phyloP scores from a whole-genome alignment of 2,113 vertebrate species.

The Gavialis gangeticus region DNA sequence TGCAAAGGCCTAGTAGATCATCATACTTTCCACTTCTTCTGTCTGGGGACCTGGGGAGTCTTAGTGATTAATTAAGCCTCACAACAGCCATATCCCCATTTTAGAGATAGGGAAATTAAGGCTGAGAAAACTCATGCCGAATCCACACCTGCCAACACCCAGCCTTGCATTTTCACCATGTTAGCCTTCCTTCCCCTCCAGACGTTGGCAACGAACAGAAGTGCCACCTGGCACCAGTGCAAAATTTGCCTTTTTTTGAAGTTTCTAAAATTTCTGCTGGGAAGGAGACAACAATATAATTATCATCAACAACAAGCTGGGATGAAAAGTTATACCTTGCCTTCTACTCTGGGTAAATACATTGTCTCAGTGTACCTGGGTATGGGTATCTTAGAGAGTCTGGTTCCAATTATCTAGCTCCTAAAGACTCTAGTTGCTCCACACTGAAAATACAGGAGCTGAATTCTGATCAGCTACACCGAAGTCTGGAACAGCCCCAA shows the following conservation, averaged over 20 bases:
- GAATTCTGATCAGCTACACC: not conserved
- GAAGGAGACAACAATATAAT: not conserved
- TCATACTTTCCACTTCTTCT: not conserved
- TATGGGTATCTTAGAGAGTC: not conserved
- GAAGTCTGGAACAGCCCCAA: not conserved
- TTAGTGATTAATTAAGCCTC: not conserved
- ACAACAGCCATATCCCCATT: not conserved
- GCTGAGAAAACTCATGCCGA: not conserved
- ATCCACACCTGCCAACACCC: accelerated
- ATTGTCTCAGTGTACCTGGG: not conserved
- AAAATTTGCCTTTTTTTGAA: not conserved
- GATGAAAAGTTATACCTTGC: not conserved
- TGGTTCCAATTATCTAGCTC: not conserved
- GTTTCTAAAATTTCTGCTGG: not conserved
- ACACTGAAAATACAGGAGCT: not conserved
- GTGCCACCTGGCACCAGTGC: not conserved
- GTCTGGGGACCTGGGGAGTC: not conserved
- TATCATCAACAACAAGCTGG: not conserved
- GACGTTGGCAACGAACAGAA: not conserved
- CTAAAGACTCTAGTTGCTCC: not conserved
- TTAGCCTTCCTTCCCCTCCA: not conserved
- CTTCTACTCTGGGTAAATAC: not conserved
- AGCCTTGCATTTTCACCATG: not conserved
- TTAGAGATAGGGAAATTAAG: not conserved
- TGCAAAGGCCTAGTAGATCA: not conserved